Evolutionary conservation across 2,888 invertebrate species (phyloP).

Genomic region (Hypselothyrea guttata): DNA sequence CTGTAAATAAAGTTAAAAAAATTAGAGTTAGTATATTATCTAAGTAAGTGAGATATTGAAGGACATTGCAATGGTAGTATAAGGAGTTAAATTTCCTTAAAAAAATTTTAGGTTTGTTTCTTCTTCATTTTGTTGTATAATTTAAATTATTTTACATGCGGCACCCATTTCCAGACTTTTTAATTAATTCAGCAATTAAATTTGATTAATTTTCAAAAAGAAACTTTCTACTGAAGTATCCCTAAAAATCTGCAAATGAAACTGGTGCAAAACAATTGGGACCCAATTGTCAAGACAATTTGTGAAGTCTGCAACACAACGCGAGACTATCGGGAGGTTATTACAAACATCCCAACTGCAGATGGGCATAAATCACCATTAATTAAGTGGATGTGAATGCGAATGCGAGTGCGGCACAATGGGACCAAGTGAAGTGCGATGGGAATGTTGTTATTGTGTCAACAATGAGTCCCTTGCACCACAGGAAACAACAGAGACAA

Average conservation of each 20-base stretch:
- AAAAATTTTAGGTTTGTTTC: no score
- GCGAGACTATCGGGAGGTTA: not conserved
- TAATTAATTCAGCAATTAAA: constrained; percentile 1
- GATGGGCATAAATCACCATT: constrained; percentile 69
- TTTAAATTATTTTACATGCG: constrained; percentile 1
- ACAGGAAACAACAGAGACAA: constrained; percentile 10
- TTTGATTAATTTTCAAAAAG: constrained; percentile 8
- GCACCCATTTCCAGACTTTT: not conserved
- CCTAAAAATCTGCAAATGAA: constrained; percentile 1
- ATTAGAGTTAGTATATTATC: not conserved
- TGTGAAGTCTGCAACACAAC: constrained; percentile 31
- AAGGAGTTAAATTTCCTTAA: no score
- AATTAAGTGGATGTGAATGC: constrained; percentile 55
- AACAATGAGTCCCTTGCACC: constrained; percentile 30
- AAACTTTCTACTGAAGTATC: constrained; percentile 8
- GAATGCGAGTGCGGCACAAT: constrained; percentile 14
- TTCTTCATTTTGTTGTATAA: no score
- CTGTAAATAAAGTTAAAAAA: constrained; percentile 17
- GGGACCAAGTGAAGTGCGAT: constrained; percentile 58
- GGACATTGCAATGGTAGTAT: no score
- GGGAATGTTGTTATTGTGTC: constrained; percentile 49
- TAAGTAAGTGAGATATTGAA: no score
- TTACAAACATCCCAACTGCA: constrained; percentile 32
- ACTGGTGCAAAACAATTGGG: constrained; percentile 19
- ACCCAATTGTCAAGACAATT: constrained; percentile 58